A percentile compares a stretch with the other conserved stretches of the same genome.
These are phyloP conservation scores for Hanleya hanleyi DNA, from an alignment of 2,888 invertebrate genomes.

Conservation along the genomic window DNA sequence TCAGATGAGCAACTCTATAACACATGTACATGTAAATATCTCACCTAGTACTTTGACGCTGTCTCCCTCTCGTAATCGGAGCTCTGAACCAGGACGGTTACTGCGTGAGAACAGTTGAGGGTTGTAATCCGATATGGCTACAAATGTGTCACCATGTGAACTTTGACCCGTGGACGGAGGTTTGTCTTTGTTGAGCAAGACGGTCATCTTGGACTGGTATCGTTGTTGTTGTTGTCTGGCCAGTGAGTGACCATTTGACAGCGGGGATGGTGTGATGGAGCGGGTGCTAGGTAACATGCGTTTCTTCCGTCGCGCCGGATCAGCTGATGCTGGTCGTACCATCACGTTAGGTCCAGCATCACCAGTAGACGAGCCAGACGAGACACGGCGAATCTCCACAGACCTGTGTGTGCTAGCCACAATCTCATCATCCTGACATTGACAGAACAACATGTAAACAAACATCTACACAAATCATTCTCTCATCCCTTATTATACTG, in stretches of 20 bases:
- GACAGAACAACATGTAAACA: too few species aligned
- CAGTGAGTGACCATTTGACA: background rate
- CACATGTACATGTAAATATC: too few species aligned
- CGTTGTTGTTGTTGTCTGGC: background rate
- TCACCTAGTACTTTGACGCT: conserved; percentile 58
- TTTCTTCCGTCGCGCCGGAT: background rate
- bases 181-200: background rate
- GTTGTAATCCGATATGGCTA: conserved; percentile 62
- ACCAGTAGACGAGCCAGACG: background rate
- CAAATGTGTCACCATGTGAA: conserved; percentile 40
- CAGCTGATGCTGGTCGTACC: background rate
- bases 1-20: too few species aligned
- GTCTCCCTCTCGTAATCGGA: conserved; percentile 64
- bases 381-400: background rate
- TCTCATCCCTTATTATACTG: too few species aligned
- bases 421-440: conserved; percentile 5
- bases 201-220: background rate
- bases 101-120: conserved; percentile 60
- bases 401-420: background rate
- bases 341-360: background rate
- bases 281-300: background rate
- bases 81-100: conserved; percentile 56
- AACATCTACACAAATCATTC: too few species aligned
- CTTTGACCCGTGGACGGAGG: background rate
- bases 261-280: background rate